These are phyloP conservation scores for Heliconius melpomene DNA, from an alignment of 1,140 invertebrate species.

Conservation along the genomic window DNA sequence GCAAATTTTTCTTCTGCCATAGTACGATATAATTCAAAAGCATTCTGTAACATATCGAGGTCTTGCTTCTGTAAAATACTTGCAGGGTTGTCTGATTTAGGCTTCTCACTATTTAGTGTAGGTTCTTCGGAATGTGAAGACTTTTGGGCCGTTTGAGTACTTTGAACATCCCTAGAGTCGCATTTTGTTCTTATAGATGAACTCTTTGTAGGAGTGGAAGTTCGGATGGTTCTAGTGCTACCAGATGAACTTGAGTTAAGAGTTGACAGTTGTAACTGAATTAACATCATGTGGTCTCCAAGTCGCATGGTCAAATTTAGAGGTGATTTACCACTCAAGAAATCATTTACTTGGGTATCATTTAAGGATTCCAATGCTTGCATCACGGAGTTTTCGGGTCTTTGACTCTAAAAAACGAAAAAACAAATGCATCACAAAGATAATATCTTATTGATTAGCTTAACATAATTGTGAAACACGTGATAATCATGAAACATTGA, in stretches of 20 bases:
- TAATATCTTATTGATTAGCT: slow-evolving; percentile 65
- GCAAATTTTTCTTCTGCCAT: slow-evolving; percentile 74
- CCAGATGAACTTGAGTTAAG: slow-evolving; percentile 80
- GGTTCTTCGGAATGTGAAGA: slow-evolving; percentile 43
- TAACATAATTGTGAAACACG: slow-evolving; percentile 71
- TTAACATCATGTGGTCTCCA: slow-evolving; percentile 98
- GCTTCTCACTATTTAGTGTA: slow-evolving; percentile 49
- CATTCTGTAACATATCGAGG: slow-evolving; percentile 82
- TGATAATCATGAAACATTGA: slow-evolving; percentile 64
- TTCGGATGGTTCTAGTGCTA: slow-evolving; percentile 61
- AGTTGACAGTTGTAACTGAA: slow-evolving; percentile 95
- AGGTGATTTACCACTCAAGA: slow-evolving; percentile 95
- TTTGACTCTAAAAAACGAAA: slow-evolving; percentile 87
- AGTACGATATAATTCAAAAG: slow-evolving; percentile 76
- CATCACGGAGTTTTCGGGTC: slow-evolving; percentile 96
- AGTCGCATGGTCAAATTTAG: slow-evolving; percentile 96
- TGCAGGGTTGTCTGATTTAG: slow-evolving; percentile 50
- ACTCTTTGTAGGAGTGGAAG: slow-evolving; percentile 63
- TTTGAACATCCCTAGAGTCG: slow-evolving; percentile 57
- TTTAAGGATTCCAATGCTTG: slow-evolving; percentile 96
- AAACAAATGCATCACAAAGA: slow-evolving; percentile 41
- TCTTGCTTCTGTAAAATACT: slow-evolving; percentile 78
- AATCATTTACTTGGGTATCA: slow-evolving; percentile 97
- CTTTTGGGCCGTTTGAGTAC: slow-evolving; percentile 62
- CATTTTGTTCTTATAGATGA: slow-evolving; percentile 57